Conservation (phyloP, 2,113 vertebrate species). For the Varanus salvator region DNA sequence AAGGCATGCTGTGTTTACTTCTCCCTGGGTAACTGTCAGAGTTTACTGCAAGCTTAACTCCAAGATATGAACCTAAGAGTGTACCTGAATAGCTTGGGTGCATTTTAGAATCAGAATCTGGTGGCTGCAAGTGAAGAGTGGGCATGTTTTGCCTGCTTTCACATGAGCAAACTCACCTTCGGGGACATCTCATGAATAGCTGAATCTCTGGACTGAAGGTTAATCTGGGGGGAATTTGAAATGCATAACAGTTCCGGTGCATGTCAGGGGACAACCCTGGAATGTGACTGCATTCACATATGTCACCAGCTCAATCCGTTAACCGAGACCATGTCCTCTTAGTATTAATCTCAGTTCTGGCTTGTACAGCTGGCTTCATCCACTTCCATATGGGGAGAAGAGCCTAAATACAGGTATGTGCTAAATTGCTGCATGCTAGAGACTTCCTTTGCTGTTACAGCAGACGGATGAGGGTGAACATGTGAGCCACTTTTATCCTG, state of each 20-base stretch:
- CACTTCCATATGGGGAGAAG: neutral
- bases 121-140: neutral
- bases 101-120: constrained; percentile 11
- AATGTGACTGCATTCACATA: neutral
- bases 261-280: neutral
- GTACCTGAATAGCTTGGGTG: neutral
- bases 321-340: neutral
- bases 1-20: constrained; percentile 19
- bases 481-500: neutral
- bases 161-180: neutral
- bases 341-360: neutral
- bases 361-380: neutral
- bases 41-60: constrained; percentile 43
- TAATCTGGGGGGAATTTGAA: neutral
- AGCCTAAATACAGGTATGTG: neutral
- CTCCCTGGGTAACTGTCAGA: constrained; percentile 3
- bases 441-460: neutral
- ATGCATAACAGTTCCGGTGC: neutral
- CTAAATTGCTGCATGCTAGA: neutral
- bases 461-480: neutral
- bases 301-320: neutral
- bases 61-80: neutral
- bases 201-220: neutral
- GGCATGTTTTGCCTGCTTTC: neutral
- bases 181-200: neutral